Percentiles rank a stretch among this genome's conserved stretches.
Conservation (phyloP, 2,797 vertebrate genomes). For the Lemur catta region DNA sequence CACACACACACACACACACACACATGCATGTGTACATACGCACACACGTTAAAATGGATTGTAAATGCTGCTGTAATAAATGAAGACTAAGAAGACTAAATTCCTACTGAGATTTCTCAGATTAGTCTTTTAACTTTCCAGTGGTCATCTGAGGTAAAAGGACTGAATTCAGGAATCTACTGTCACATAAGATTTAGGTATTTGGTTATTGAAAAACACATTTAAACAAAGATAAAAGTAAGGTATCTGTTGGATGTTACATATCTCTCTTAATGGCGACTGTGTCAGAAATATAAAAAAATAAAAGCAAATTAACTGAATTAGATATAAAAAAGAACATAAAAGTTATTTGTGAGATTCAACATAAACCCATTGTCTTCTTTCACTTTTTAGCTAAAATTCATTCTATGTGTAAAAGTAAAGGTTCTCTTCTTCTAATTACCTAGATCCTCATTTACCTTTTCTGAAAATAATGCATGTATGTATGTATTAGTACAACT, state of each 20-base stretch:
- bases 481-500: neutral
- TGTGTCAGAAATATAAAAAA: neutral
- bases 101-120: neutral
- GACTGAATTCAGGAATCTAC: neutral
- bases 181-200: neutral
- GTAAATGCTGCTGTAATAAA: neutral
- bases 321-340: neutral
- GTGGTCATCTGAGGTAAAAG: neutral
- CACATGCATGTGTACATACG: neutral
- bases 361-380: neutral
- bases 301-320: neutral
- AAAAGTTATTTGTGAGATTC: neutral
- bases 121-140: slow-evolving; percentile 2
- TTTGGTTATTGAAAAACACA: neutral
- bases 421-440: neutral
- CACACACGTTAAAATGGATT: neutral
- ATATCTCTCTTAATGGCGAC: neutral
- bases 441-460: neutral
- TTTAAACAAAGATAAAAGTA: slow-evolving; percentile 14
- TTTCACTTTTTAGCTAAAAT: neutral
- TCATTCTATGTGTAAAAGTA: neutral
- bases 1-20: neutral
- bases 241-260: neutral
- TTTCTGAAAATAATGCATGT: slow-evolving; percentile 1
- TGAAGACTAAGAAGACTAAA: neutral